A percentile compares a stretch with the other conserved stretches of the same genome.
Evolutionary conservation across 2,797 vertebrate species (phyloP).

Genomic region (Catharus ustulatus): DNA sequence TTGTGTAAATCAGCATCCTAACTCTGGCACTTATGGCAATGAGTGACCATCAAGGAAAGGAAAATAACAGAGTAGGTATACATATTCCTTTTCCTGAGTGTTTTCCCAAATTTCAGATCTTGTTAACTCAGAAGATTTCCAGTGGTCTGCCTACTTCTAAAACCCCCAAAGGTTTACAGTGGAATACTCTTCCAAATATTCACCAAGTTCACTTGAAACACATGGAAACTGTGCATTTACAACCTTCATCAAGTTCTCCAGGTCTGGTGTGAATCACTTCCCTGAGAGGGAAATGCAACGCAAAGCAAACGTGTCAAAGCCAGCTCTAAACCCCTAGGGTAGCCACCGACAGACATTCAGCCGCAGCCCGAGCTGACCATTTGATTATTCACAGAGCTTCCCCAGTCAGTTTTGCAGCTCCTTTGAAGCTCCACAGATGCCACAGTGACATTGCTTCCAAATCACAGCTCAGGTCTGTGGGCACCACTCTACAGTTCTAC

Average conservation of each 20-base stretch:
- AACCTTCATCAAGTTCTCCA: background rate
- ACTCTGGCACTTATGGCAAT: accelerated
- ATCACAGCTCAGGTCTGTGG: background rate
- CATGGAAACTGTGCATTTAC: background rate
- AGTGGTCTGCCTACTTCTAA: background rate
- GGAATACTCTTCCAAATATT: background rate
- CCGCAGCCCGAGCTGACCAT: background rate
- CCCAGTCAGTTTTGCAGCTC: background rate
- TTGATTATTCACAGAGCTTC: background rate
- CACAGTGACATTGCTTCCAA: background rate
- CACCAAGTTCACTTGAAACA: background rate
- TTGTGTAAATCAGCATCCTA: background rate
- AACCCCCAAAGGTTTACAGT: background rate
- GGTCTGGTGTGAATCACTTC: background rate
- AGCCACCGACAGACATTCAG: background rate
- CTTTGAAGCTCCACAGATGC: background rate
- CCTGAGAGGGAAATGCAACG: background rate
- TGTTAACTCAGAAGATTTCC: background rate
- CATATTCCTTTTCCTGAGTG: background rate
- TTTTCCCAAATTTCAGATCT: background rate
- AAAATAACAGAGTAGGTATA: background rate
- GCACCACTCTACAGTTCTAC: background rate
- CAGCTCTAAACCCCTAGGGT: background rate
- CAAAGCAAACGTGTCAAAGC: background rate
- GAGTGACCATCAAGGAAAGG: background rate